phyloP scores from a whole-genome alignment of 2,888 invertebrate genomes.

The Apodemia duryi region DNA sequence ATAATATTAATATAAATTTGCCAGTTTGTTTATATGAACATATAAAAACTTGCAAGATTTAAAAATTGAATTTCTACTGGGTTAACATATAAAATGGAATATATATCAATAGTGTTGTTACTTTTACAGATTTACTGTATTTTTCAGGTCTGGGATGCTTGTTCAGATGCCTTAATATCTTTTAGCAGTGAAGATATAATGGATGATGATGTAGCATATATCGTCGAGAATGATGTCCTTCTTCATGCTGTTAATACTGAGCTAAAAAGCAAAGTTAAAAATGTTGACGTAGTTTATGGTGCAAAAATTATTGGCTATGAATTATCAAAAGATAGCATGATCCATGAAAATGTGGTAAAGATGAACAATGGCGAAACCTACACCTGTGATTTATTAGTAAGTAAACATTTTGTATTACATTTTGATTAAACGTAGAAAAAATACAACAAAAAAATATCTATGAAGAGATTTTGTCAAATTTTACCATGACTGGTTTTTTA shows the following conservation, averaged over 20 bases:
- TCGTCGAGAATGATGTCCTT: conserved; percentile 96
- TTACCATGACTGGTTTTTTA: too few species aligned
- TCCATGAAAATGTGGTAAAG: conserved; percentile 61
- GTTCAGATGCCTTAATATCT: conserved; percentile 92
- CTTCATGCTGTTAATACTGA: conserved; percentile 85
- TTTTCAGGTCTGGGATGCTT: conserved; percentile 93
- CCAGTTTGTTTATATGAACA: too few species aligned
- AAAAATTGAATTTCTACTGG: too few species aligned
- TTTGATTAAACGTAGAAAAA: too few species aligned
- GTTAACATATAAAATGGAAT: too few species aligned
- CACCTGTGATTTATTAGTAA: conserved; percentile 84
- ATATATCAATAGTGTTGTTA: too few species aligned
- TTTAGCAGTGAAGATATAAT: conserved; percentile 87
- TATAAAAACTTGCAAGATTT: too few species aligned
- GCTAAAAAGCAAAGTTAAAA: conserved; percentile 66
- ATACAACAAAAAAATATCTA: too few species aligned
- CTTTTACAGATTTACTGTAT: conserved; percentile 19
- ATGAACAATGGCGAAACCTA: conserved; percentile 83
- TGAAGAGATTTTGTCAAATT: too few species aligned
- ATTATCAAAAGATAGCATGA: conserved; percentile 63
- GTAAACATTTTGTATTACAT: conserved; percentile 41
- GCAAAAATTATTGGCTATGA: conserved; percentile 83
- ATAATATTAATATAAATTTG: too few species aligned
- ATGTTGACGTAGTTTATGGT: conserved; percentile 84
- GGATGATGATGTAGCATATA: conserved; percentile 89